These are phyloP conservation scores for Chloroceryle inda DNA, from an alignment of 2,797 vertebrate genomes.

Conservation along the genomic window DNA sequence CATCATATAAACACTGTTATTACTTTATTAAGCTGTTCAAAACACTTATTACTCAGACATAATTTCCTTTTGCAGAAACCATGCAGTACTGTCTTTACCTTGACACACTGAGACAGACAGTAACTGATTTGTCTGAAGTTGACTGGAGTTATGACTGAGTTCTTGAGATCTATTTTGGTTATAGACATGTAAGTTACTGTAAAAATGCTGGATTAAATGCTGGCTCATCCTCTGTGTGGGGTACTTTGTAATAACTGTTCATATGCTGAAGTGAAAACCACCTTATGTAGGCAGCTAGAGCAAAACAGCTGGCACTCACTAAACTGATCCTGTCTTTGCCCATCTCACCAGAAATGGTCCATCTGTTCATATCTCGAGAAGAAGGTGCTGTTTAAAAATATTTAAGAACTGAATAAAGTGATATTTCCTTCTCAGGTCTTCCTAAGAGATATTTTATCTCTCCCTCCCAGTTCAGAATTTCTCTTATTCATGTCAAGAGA, in stretches of 20 bases:
- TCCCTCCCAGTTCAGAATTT: not conserved
- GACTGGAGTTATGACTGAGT: not conserved
- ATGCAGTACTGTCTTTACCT: not conserved
- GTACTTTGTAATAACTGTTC: not conserved
- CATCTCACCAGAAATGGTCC: conserved; percentile 1
- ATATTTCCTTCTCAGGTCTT: not conserved
- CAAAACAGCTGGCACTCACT: not conserved
- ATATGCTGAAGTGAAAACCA: not conserved
- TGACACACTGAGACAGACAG: not conserved
- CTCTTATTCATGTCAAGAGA: not conserved
- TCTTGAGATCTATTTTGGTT: not conserved
- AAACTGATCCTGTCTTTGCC: not conserved
- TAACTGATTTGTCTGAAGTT: not conserved
- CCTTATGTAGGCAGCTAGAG: not conserved
- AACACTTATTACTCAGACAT: not conserved
- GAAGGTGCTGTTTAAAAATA: not conserved
- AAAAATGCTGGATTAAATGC: not conserved
- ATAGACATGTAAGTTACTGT: not conserved
- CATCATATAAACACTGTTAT: not conserved
- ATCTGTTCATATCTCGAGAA: conserved; percentile 32
- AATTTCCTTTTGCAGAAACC: not conserved
- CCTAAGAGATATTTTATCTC: not conserved
- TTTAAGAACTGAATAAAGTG: not conserved
- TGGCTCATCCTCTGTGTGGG: not conserved
- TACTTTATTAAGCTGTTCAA: not conserved